Base-by-base conservation (phyloP, 2,797 vertebrate genomes). In the Xiphorhynchus erythropygius region DNA sequence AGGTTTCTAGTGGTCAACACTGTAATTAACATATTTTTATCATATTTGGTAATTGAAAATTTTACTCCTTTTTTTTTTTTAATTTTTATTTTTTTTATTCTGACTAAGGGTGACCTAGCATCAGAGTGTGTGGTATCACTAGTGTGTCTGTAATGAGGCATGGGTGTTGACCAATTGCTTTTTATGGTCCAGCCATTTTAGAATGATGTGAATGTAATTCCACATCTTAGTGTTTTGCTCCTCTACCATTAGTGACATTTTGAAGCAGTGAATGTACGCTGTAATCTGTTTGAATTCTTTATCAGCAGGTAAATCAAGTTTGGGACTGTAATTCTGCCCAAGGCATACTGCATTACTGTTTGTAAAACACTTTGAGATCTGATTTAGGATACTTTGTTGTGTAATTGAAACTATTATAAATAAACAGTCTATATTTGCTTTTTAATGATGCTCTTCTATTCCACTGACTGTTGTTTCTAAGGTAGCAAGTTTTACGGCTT, bases 381-480 rank as follows among this genome's bases (percentile, higher is more conserved):
- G 62, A 75, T 84, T 95, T 81, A 84, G 73, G 46, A 53, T 89
- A 42, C 18, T 71, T 93, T 71, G 39, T 57, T 92, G 30, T 95
- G 62, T 90, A 92, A 88, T 81, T 55, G 42, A 86, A 81, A 73
- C n/a, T 50, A 46, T 53, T 81, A 53, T 42, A 90, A 96, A 94
- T 94, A 96, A 96, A 96, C 50, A 46, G 76, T 88, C 49, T 68
- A 5, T 90, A 39, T 79, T 93, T 81, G 70, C 27, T 81, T 94
- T 93, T 89, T 81, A 68, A 75, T 68, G 3, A 49, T 68, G 37
- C 32, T 88, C 24, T 93, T 90, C 49, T 91, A 14, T 86, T 94
- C 57, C 57, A 22, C 53, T 90, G 42, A 17, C 24, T 53, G 37
- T 46, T 79, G 35, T 70, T 81, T 28, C 59, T 86, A 67, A 87